Base-by-base conservation (phyloP, 2,113 vertebrate species). In the Corythornis madagascariensis region DNA sequence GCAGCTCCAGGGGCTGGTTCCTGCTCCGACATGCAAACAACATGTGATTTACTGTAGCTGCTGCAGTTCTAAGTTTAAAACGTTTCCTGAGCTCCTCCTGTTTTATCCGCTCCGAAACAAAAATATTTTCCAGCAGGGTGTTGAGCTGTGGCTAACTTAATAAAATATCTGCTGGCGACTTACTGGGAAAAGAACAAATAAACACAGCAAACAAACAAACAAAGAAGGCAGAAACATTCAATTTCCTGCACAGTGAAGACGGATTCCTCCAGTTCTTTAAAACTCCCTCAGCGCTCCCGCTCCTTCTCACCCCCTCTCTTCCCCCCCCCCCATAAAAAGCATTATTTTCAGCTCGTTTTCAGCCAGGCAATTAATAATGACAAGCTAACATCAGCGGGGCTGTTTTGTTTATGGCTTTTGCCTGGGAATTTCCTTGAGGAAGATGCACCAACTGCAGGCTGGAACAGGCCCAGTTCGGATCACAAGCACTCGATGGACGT, bases 161-260 rank as follows among this genome's bases (percentile, higher is more conserved):
- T 77, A 56, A 91, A 88, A 50, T 64, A 66, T 79, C 83, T 89
- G 57, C 47, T 60, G 43, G 84, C 61, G 87, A 85, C 91, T 93
- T 89, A 74, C 56, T 86, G 84, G 73, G 90, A 92, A 77, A 83
- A 64, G 76, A 95, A 66, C 38, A 95, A 96, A 95, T 69, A 94
- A 96, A 93, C 94, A 83, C 89, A 84, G 40, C 2, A 33, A 76
- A 18, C 18, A 65, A 50, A 53, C 47, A 61, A 52, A 25, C 11
- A 25, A 13, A 16, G 11, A 47, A 31, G 21, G 21, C 75, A 86
- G 88, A 90, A 96, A 60, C 52, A 64, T 91, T 91, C 81, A 4
- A 90, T 95, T 93, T 95, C 65, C 74, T 94, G 67, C 40, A 87
- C 77, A 90, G 83, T 53, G 86, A 76, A 87, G 72, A 90, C 14